phyloP scores from a whole-genome alignment of 1,140 invertebrate species.

The Apocrypta bakeri region DNA sequence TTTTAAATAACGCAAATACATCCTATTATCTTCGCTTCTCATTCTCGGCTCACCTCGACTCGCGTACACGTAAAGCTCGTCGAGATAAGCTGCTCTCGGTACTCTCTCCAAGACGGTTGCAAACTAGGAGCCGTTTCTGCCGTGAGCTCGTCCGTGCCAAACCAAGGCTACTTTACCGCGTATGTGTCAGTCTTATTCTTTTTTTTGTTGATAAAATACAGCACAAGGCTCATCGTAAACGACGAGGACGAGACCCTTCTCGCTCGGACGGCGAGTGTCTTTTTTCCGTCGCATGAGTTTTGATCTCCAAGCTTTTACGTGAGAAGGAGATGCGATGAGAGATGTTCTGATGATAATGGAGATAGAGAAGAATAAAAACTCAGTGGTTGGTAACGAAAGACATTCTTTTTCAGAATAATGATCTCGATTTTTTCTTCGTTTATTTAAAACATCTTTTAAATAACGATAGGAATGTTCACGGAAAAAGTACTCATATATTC shows the following conservation, averaged over 20 bases:
- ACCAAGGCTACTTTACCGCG: conserved; percentile 12
- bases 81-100: conserved; percentile 16
- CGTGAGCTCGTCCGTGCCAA: conserved; percentile 43
- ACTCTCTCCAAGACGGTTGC: not conserved
- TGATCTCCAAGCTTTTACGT: not conserved
- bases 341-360: not conserved
- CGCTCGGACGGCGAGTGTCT: not conserved
- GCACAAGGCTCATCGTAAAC: conserved; percentile 13
- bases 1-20: no score
- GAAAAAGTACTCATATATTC: not conserved
- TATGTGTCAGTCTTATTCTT: not conserved
- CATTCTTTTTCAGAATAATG: not conserved
- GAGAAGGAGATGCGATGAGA: not conserved
- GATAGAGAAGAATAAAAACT: not conserved
- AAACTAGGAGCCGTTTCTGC: not conserved
- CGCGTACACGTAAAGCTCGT: conserved; percentile 25
- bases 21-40: conserved; percentile 18
- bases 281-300: no score
- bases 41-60: not conserved
- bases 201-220: conserved; percentile 18
- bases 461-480: not conserved
- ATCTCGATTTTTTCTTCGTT: no score
- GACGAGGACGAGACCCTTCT: not conserved
- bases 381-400: not conserved
- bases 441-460: no score